Evolutionary conservation across 2,113 vertebrate genomes (phyloP).

Genomic region (Arizona elegans): DNA sequence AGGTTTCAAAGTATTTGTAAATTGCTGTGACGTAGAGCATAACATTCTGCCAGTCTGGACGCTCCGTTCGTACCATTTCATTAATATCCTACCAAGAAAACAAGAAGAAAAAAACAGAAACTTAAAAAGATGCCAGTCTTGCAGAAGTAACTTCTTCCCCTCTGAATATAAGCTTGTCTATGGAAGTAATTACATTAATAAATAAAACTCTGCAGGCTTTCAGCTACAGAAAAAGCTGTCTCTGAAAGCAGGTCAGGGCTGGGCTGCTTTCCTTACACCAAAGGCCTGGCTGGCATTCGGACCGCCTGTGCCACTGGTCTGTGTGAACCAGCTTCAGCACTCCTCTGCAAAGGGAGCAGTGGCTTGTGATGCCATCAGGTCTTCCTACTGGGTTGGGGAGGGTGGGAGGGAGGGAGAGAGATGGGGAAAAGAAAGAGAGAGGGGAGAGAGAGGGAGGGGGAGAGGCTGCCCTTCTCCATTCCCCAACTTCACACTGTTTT

Average conservation of each 20-base stretch:
- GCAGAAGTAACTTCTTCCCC: background rate
- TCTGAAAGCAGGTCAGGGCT: background rate
- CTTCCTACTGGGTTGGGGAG: background rate
- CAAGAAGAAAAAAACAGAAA: background rate
- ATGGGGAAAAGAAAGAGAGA: too few relatives aligned
- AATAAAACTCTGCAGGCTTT: background rate
- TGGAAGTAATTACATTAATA: background rate
- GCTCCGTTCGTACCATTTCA: slow-evolving; percentile 92
- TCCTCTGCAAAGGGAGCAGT: background rate
- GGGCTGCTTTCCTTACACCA: background rate
- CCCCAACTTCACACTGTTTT: background rate
- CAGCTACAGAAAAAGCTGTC: too few relatives aligned
- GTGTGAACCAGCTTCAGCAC: background rate
- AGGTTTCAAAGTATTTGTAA: slow-evolving; percentile 99
- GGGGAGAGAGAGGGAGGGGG: too few relatives aligned
- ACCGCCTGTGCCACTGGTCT: background rate
- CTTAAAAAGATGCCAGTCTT: background rate
- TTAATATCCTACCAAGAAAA: slow-evolving; percentile 84
- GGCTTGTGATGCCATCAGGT: background rate
- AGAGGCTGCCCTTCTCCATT: background rate
- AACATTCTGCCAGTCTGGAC: slow-evolving; percentile 94
- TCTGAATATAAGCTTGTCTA: background rate
- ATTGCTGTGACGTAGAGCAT: slow-evolving; percentile 97
- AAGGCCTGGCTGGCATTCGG: background rate
- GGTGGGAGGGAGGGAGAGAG: too few relatives aligned